Evolutionary conservation across 2,888 invertebrate species (phyloP).

Genomic region (Esperia sulphurella): DNA sequence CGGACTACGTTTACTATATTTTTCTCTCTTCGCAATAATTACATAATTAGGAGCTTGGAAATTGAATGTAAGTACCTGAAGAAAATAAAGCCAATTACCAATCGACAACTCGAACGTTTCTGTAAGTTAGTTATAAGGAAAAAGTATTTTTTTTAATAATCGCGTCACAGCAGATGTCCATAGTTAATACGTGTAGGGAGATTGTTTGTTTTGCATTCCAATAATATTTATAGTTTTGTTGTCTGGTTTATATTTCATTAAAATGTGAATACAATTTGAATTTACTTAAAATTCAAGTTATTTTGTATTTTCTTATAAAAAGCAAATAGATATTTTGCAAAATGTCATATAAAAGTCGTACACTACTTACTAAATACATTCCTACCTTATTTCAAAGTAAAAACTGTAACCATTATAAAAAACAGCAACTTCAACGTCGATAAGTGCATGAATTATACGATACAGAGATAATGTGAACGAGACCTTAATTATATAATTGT

Average conservation of each 20-base stretch:
- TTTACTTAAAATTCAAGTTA: too few species aligned
- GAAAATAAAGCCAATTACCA: conserved; percentile 33
- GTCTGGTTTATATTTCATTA: too few species aligned
- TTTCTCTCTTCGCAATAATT: conserved; percentile 27
- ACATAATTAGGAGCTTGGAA: conserved; percentile 27
- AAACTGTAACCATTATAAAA: too few species aligned
- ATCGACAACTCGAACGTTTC: conserved; percentile 17
- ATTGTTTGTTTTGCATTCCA: background rate
- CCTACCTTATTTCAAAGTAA: too few species aligned
- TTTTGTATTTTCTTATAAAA: too few species aligned
- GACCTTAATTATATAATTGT: background rate
- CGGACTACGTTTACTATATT: conserved; percentile 14
- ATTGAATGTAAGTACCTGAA: conserved; percentile 22
- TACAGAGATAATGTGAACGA: background rate
- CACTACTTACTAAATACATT: too few species aligned
- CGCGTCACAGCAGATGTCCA: conserved; percentile 18
- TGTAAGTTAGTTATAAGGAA: conserved; percentile 6
- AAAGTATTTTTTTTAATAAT: conserved; percentile 9
- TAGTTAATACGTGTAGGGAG: conserved; percentile 10
- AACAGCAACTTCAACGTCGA: background rate
- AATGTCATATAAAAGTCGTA: too few species aligned
- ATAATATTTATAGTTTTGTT: background rate
- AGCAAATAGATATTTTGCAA: too few species aligned
- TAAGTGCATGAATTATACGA: background rate
- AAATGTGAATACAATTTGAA: too few species aligned